A percentile compares a stretch with the other conserved stretches of the same genome.
phyloP scores from a whole-genome alignment of 2,113 vertebrate genomes.

The Zosterops lateralis region DNA sequence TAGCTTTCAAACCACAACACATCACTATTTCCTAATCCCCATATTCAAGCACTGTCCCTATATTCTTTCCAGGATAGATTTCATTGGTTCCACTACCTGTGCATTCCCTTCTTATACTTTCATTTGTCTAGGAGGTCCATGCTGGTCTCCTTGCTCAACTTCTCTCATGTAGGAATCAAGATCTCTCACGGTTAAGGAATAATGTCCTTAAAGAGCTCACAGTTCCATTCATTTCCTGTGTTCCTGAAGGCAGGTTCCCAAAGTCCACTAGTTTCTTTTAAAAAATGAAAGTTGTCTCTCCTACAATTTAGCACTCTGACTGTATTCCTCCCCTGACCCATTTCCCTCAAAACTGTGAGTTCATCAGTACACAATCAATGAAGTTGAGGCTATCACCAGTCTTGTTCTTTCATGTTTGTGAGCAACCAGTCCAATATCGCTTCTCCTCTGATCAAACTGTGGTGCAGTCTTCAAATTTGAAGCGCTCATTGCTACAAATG shows the following conservation, averaged over 20 bases:
- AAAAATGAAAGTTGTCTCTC: not conserved
- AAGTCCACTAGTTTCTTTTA: not conserved
- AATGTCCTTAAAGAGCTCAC: not conserved
- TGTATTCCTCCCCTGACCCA: not conserved
- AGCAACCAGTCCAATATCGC: accelerated
- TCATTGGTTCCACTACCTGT: not conserved
- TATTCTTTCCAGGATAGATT: not conserved
- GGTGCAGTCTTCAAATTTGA: not conserved
- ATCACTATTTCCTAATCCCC: not conserved
- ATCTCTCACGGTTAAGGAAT: not conserved
- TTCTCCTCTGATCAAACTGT: not conserved
- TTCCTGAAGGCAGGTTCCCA: not conserved
- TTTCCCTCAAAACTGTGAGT: not conserved
- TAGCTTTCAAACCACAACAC: too few species aligned
- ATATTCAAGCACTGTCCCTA: not conserved
- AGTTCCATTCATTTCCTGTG: not conserved
- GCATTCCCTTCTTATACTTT: not conserved
- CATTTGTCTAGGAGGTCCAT: not conserved
- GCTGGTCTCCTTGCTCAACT: accelerated
- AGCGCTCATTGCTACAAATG: not conserved
- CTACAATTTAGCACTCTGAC: not conserved
- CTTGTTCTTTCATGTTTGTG: not conserved
- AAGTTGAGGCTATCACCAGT: not conserved
- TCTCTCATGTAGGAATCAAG: not conserved
- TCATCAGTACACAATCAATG: not conserved